Base-by-base conservation (phyloP, 2,888 invertebrate genomes). In the Dolomedes plantarius region DNA sequence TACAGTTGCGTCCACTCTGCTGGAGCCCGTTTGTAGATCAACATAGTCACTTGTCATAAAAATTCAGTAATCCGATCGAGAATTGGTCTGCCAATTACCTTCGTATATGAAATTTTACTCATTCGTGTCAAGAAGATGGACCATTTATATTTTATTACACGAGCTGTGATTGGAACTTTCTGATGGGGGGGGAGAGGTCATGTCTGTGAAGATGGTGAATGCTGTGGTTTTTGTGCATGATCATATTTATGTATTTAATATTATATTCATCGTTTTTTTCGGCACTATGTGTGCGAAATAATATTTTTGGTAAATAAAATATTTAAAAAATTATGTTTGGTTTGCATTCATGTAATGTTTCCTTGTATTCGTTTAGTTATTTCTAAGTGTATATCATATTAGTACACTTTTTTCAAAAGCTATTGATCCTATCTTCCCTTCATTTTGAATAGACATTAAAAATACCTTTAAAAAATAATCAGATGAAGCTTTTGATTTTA, bases 231-330 rank as follows among this genome's bases (percentile, higher is more conserved):
- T 56, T 56, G 1, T 23, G 23, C 56, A 23, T 56, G 23, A 2
- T 56, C 56, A 56, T 56, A 56, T 56, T 56, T 56, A 56, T 56
- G 56, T 56, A 56, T 56, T 56, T 56, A 56, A 56, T 23, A 6
- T 23, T 56, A 11, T 56, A 23, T 36, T 56, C 56, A 56, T 46
- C 46, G 2, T 46, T 46, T 6, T 5, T n/a, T n/a, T n/a, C 9
- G 5, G 6, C 36, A 36, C 36, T 36, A n/a, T n/a, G n/a, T n/a
- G 36, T 36, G 9, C 9, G 6, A 36, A 36, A 36, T n/a, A 6
- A 36, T 7, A 9, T 36, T 7, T 36, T 36, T 36, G 5, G 36
- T 36, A 9, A 36, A 36, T 36, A 36, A 36, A 36, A 36, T n/a
- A 36, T 36, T 36, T 36, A 9, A 7, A 36, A 36, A 36, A 36